Conservation (phyloP, 2,797 vertebrate genomes). For the Cynodonichthys magdalenae region DNA sequence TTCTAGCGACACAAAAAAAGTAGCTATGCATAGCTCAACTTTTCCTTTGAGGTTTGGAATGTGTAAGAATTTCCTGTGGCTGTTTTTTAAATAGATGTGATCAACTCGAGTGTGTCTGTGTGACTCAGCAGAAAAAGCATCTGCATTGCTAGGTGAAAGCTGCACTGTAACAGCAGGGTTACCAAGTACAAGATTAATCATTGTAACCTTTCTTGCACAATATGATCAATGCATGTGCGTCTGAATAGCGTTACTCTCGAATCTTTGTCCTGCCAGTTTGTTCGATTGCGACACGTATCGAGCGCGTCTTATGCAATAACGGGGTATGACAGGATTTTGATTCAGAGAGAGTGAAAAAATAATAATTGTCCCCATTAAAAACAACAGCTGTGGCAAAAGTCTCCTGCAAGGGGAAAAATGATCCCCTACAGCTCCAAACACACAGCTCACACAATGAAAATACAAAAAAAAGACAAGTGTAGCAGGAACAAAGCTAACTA, state of each 20-base stretch:
- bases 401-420: background rate
- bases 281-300: conserved; percentile 16
- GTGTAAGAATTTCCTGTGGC: background rate
- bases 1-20: too few relatives aligned
- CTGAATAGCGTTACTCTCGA: conserved; percentile 18
- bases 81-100: background rate
- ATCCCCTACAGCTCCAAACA: background rate
- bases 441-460: background rate
- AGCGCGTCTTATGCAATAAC: conserved; percentile 21
- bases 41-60: conserved; percentile 6
- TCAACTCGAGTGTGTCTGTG: background rate
- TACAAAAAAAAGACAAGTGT: background rate
- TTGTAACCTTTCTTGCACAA: conserved; percentile 36
- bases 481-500: background rate
- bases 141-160: background rate
- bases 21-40: too few relatives aligned
- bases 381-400: background rate
- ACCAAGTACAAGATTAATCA: conserved; percentile 53
- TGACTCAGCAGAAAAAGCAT: background rate
- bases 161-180: conserved; percentile 10
- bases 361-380: background rate
- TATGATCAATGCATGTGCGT: conserved; percentile 31
- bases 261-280: background rate
- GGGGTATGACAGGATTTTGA: background rate
- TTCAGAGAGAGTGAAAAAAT: background rate